Conservation (phyloP, 2,888 invertebrate species). For the Ceratothoa steindachneri region DNA sequence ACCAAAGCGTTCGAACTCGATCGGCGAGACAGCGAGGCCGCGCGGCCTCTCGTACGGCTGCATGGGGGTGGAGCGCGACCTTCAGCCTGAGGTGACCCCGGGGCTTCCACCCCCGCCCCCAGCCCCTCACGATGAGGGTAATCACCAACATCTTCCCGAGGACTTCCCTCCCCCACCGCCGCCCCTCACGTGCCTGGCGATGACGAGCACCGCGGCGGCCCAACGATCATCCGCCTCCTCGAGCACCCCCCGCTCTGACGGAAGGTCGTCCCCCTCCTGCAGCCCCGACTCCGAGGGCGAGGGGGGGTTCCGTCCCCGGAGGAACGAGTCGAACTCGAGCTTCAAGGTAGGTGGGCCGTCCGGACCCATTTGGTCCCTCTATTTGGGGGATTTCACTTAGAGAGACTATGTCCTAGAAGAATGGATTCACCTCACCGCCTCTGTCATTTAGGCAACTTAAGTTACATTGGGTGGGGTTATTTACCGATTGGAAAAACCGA, state of each 20-base stretch:
- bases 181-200: conserved; percentile 48
- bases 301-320: conserved; percentile 55
- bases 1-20: conserved; percentile 53
- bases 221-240: conserved; percentile 29
- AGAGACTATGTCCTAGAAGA: too few species aligned
- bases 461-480: too few species aligned
- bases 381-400: too few species aligned
- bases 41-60: conserved; percentile 39
- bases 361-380: too few species aligned
- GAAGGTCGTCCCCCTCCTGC: conserved; percentile 66
- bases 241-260: conserved; percentile 73
- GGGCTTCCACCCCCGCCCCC: conserved; percentile 46
- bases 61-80: conserved; percentile 41
- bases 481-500: too few species aligned
- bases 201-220: conserved; percentile 32
- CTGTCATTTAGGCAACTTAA: too few species aligned
- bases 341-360: conserved; percentile 66
- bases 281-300: conserved; percentile 51
- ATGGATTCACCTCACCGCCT: too few species aligned
- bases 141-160: conserved; percentile 48
- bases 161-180: conserved; percentile 53
- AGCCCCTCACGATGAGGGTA: conserved; percentile 43
- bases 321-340: conserved; percentile 76
- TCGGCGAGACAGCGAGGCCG: conserved; percentile 37
- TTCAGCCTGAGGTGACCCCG: conserved; percentile 42